These are phyloP conservation scores for Melangyna quadrimaculata DNA, from an alignment of 2,888 invertebrate species.

Conservation along the genomic window DNA sequence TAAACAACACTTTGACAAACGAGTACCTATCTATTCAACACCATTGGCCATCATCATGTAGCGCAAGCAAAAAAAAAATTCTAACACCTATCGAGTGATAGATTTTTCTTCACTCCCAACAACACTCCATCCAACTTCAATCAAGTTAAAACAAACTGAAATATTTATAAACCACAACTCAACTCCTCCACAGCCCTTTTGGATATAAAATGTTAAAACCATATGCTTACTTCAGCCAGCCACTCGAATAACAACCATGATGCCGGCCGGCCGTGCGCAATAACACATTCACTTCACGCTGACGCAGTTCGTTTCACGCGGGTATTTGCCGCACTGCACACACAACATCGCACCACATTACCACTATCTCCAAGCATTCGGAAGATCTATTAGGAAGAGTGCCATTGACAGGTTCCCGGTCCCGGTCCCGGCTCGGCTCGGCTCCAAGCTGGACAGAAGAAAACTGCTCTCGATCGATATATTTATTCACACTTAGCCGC, in stretches of 20 bases:
- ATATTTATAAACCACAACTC: conserved; percentile 55
- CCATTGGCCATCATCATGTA: background rate
- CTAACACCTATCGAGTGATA: background rate
- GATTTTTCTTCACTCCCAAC: background rate
- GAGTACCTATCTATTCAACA: background rate
- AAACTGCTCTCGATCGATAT: conserved; percentile 51
- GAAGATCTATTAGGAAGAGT: conserved; percentile 58
- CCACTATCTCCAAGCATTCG: conserved; percentile 37
- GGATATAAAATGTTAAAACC: conserved; percentile 6
- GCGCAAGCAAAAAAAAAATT: background rate
- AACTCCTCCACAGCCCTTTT: conserved; percentile 5
- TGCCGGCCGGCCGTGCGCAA: conserved; percentile 4
- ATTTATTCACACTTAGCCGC: conserved; percentile 71
- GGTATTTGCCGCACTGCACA: conserved; percentile 26
- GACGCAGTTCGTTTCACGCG: conserved; percentile 10
- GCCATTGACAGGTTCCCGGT: conserved; percentile 60
- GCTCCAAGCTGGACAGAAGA: background rate
- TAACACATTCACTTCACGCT: conserved; percentile 43
- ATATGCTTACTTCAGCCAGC: conserved; percentile 16
- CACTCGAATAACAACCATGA: background rate
- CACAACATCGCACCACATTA: conserved; percentile 62
- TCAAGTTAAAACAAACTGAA: conserved; percentile 47
- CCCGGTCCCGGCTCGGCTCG: background rate
- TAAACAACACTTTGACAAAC: background rate
- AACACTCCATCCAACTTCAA: conserved; percentile 32